Evolutionary conservation across 2,888 invertebrate species (phyloP), one percentile per base, ranked within the genome.

Genomic region (Parascotia fuliginaria): DNA sequence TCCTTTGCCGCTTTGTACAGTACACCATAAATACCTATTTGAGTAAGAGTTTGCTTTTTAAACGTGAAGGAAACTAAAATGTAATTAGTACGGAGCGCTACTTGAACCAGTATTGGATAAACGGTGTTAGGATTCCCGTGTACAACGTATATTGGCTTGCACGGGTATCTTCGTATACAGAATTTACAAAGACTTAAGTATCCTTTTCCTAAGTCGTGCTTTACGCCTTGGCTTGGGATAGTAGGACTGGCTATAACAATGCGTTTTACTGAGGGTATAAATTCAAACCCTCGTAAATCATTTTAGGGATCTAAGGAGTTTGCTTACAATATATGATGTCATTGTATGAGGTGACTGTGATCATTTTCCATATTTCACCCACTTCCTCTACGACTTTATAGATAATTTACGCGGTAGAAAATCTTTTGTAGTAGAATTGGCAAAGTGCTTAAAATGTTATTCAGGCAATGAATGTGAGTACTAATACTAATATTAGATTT

Each of bases 51-150:
- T 7, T 32, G 9, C 14, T 32, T 2, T 14, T 14, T 6, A 24
- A 1, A 24, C 24, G 5, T 14, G 9, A 12, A 27, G 39, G 11
- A 13, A 39, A 39, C 27, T n/a, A 9, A 14, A 14, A 15, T 28
- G 28, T 15, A 28, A 39, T 39, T 39, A 39, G 15, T 9, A 11
- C 39, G 15, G 28, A 28, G 11, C 13, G n/a, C 28, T 39, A 39
- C 28, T 28, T 39, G 39, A 28, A 39, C 28, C 7, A 6, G 39
- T 28, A n/a, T 3, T 14, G 11, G 11, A 9, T 28, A 39, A 39
- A 39, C 28, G 28, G 16, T 24, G 9, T 24, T 14, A 22, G 31
- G 13, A 9, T 33, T n/a, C n/a, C 16, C 15, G 9, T 16, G 16
- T 1, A 13, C 9, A 33, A 11, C 7, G 36, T 36, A 16, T 15